Evolutionary conservation across 2,888 invertebrate species (phyloP).

Genomic region (Pammene aurita): DNA sequence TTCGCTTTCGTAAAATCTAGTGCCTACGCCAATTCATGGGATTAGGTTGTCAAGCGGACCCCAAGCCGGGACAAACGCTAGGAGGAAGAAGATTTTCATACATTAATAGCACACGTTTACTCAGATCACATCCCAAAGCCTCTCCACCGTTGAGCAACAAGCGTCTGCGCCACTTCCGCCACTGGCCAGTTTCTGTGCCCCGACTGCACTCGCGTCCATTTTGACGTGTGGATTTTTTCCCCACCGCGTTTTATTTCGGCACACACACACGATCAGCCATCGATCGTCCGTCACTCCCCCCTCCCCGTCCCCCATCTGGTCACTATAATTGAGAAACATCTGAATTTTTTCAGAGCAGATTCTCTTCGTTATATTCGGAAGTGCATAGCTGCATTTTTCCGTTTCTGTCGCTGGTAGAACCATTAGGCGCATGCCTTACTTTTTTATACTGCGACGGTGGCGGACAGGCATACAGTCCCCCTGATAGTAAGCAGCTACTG

Average conservation of each 20-base stretch:
- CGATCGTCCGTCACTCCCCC: constrained; percentile 28
- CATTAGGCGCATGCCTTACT: too few relatives aligned
- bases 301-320: constrained; percentile 14
- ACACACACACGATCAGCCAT: constrained; percentile 30
- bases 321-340: constrained; percentile 26
- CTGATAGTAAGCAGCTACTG: too few relatives aligned
- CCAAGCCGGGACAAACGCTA: too few relatives aligned
- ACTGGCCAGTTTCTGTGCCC: neutral
- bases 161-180: neutral
- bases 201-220: constrained; percentile 36
- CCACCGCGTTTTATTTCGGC: constrained; percentile 33
- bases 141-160: neutral
- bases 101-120: too few relatives aligned
- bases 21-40: too few relatives aligned
- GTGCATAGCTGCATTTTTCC: neutral
- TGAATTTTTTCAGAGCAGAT: neutral
- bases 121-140: too few relatives aligned
- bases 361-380: neutral
- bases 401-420: neutral
- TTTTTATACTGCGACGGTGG: too few relatives aligned
- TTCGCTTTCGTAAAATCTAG: too few relatives aligned
- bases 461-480: too few relatives aligned
- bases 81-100: too few relatives aligned
- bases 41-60: too few relatives aligned
- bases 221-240: constrained; percentile 40